Conservation (phyloP, 2,113 vertebrate genomes). For the Corythornis vintsioides region DNA sequence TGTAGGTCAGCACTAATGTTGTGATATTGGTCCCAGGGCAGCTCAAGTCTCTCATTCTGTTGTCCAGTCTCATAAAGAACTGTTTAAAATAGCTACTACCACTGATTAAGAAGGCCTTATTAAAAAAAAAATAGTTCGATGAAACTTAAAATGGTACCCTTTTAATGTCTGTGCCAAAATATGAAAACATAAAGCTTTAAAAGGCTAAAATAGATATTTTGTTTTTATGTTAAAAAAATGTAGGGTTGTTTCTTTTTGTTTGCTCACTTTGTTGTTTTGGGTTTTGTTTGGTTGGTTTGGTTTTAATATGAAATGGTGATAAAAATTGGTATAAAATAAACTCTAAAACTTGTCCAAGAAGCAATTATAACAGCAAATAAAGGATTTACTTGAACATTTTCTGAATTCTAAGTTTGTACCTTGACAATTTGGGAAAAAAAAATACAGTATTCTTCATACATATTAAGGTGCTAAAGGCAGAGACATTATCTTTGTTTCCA, state of each 20-base stretch:
- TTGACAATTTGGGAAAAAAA: background rate
- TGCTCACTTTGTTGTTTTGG: no score
- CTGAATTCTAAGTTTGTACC: background rate
- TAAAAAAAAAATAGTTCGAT: background rate
- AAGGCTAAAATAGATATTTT: background rate
- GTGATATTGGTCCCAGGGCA: background rate
- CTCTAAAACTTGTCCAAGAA: background rate
- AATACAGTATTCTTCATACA: background rate
- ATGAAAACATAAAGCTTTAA: background rate
- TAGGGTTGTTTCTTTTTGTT: no score
- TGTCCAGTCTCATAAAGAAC: background rate
- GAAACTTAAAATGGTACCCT: background rate
- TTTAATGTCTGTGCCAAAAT: background rate
- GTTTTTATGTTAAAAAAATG: background rate
- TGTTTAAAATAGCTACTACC: background rate
- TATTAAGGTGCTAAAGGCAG: background rate
- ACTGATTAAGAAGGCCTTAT: background rate
- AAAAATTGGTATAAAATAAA: background rate
- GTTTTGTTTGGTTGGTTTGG: background rate
- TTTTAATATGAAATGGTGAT: background rate
- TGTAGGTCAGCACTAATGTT: background rate
- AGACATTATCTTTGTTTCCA: background rate
- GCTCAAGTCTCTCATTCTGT: background rate
- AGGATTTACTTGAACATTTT: background rate
- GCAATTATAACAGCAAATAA: background rate